phyloP scores from a whole-genome alignment of 2,888 invertebrate species.

The Parnassius apollo region DNA sequence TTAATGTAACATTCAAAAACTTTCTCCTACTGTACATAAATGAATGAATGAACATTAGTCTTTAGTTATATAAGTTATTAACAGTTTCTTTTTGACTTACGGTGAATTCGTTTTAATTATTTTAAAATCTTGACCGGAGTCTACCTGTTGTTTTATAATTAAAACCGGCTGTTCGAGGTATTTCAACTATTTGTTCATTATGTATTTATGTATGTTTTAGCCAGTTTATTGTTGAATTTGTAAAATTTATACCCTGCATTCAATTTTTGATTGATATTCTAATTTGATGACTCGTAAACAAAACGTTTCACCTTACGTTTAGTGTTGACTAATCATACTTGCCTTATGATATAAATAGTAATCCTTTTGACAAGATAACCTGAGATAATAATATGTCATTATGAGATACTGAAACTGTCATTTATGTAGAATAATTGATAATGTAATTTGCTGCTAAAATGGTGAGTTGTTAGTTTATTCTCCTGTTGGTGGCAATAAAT shows the following conservation, averaged over 20 bases:
- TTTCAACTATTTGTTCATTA: background rate
- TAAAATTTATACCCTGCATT: no score
- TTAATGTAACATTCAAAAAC: slow-evolving; percentile 13
- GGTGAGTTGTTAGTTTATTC: no score
- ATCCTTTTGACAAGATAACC: slow-evolving; percentile 21
- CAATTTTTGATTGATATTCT: no score
- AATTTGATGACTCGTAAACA: no score
- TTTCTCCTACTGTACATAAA: slow-evolving; percentile 19
- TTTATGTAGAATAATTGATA: background rate
- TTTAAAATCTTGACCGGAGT: slow-evolving; percentile 10
- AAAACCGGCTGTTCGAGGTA: slow-evolving; percentile 23
- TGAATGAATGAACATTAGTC: slow-evolving; percentile 7
- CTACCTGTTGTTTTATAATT: slow-evolving; percentile 14
- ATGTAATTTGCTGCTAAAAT: background rate
- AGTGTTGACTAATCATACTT: background rate
- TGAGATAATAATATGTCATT: slow-evolving; percentile 9
- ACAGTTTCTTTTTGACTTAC: background rate
- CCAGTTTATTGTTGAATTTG: no score
- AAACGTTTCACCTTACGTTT: background rate
- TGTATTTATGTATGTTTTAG: no score
- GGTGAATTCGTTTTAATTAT: slow-evolving; percentile 11
- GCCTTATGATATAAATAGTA: background rate
- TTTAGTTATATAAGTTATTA: background rate
- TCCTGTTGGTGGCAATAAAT: no score
- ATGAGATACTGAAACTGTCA: background rate